Evolutionary conservation across 2,888 invertebrate species (phyloP).

Genomic region (Ptycholaimellus sp.): DNA sequence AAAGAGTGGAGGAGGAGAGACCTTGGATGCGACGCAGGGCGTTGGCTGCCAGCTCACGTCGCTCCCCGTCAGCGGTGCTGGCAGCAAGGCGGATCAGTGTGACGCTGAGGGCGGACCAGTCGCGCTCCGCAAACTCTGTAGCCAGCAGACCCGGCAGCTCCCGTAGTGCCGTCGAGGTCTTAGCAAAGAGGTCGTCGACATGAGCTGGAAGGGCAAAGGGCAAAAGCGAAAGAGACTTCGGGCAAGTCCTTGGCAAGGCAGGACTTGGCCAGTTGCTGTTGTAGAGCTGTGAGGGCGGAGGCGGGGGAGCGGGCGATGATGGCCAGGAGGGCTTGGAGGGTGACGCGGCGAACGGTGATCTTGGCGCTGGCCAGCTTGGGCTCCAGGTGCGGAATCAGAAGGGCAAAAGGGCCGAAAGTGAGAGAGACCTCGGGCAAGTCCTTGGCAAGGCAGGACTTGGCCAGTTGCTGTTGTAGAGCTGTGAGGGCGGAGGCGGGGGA

Average conservation of each 20-base stretch:
- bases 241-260: constrained; percentile 27
- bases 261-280: too few relatives aligned
- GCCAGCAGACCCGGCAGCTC: constrained; percentile 28
- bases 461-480: too few relatives aligned
- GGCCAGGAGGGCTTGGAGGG: constrained; percentile 28
- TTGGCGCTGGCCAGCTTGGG: constrained; percentile 14
- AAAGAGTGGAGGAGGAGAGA: constrained; percentile 20
- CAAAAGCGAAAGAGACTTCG: constrained; percentile 11
- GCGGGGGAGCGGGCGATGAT: too few relatives aligned
- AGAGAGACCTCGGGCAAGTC: constrained; percentile 21
- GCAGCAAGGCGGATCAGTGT: too few relatives aligned
- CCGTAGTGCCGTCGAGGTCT: constrained; percentile 25
- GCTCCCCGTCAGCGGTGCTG: too few relatives aligned
- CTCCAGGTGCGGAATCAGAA: constrained; percentile 24
- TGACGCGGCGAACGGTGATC: constrained; percentile 21
- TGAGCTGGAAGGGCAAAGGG: too few relatives aligned
- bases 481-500: too few relatives aligned
- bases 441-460: constrained; percentile 26
- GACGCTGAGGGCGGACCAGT: too few relatives aligned
- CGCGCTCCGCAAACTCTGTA: constrained; percentile 20
- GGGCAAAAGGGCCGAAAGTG: constrained; percentile 7
- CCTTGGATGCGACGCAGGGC: too few relatives aligned
- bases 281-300: too few relatives aligned
- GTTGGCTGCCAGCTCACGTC: too few relatives aligned
- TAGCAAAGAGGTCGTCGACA: too few relatives aligned